Evolutionary conservation across 2,888 invertebrate genomes (phyloP), one percentile per base, ranked within the genome.

Genomic region (Erebia epiphron): DNA sequence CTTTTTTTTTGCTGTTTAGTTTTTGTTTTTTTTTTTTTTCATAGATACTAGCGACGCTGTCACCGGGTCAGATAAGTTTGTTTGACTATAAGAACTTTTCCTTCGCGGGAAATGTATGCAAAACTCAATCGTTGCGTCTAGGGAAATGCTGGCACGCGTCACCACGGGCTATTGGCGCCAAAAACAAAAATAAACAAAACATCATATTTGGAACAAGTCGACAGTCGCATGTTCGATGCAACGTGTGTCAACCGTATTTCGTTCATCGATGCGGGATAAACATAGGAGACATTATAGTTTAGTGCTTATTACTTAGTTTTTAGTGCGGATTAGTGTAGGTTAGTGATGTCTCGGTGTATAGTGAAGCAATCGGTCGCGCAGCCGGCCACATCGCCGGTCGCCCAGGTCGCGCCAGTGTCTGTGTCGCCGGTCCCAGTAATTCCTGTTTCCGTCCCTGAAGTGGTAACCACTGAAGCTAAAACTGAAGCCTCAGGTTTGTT

Each of bases 151-250:
- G 82, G 84, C 85, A 81, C 83, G 82, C 86, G 84, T 87, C 86
- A 86, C 85, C 77, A 79, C 77, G 81, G 21, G 84, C 85, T 89
- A 83, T 85, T 88, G 88, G 90, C 92, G 91, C 91, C 92, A 92
- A 91, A 90, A 85, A 88, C 92, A 92, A 93, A 93, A 92, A 92
- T 92, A 92, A 92, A 92, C 86, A 90, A 90, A 91, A 86, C 87
- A 80, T 90, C 92, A 88, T 85, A 88, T 89, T 93, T 91, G 87
- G 91, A 92, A 90, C 90, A 82, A 76, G 81, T 75, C 90, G 91
- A 87, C 91, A 92, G 92, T 92, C 92, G 83, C 78, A 88, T 92
- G 91, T 92, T 92, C 89, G 87, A 86, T 83, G 83, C 83, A 84
- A 79, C 79, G 78, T 86, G 89, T 88, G 84, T 84, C 82, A 80